These are phyloP conservation scores for Lingula anatina DNA, from an alignment of 2,888 invertebrate species.

Conservation along the genomic window DNA sequence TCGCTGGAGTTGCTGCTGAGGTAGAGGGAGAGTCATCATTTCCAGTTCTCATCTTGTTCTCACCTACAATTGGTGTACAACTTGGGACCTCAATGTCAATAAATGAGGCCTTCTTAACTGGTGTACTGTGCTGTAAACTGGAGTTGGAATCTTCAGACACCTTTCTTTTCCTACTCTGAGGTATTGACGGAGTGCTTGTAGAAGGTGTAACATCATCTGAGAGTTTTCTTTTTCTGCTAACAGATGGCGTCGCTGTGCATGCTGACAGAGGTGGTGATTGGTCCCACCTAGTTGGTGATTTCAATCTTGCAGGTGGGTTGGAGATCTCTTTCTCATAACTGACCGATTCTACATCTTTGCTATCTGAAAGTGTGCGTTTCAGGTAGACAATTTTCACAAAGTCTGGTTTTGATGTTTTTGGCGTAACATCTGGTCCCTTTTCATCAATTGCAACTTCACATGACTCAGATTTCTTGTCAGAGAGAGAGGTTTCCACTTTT, in stretches of 20 bases:
- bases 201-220: too few species aligned
- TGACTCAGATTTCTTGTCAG: not conserved
- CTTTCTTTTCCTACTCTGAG: too few species aligned
- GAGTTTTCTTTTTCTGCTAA: too few species aligned
- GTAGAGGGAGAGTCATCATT: not conserved
- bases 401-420: not conserved
- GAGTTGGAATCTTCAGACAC: not conserved
- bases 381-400: constrained; percentile 2
- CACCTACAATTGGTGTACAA: not conserved
- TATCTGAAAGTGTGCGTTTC: constrained; percentile 4
- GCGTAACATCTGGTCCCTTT: not conserved
- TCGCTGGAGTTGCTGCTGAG: too few species aligned
- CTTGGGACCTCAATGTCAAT: not conserved
- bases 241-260: too few species aligned
- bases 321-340: constrained; percentile 2
- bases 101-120: not conserved
- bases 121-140: constrained; percentile 1
- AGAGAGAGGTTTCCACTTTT: not conserved
- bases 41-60: not conserved
- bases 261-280: too few species aligned
- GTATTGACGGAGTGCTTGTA: too few species aligned
- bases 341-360: not conserved
- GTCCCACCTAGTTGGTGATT: constrained; percentile 5
- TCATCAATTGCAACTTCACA: not conserved
- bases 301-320: constrained; percentile 1